phyloP scores from a whole-genome alignment of 2,888 invertebrate genomes.

The Hemistola chrysoprasaria region DNA sequence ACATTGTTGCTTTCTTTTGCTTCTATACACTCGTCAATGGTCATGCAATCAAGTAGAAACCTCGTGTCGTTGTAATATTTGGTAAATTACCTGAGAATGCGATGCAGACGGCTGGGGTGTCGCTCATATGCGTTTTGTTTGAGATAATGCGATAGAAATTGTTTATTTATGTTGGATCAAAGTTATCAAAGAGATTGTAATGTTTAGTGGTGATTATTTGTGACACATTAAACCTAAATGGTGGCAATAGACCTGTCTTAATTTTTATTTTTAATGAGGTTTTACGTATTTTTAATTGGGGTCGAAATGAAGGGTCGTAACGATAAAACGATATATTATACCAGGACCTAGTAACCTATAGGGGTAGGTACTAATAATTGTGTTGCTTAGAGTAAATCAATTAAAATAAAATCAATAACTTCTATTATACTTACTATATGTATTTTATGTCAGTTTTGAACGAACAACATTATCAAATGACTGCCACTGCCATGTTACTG shows the following conservation, averaged over 20 bases:
- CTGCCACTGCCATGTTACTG: no score
- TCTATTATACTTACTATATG: no score
- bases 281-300: no score
- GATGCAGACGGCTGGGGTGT: slow-evolving; percentile 10
- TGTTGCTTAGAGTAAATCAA: no score
- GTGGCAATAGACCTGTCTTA: neutral
- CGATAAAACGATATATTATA: no score
- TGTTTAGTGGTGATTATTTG: slow-evolving; percentile 3
- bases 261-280: no score
- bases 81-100: slow-evolving; percentile 18
- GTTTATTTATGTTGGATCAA: slow-evolving; percentile 24
- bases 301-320: no score
- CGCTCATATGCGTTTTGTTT: slow-evolving; percentile 24
- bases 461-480: no score
- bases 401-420: no score
- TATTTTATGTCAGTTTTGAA: no score
- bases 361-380: no score
- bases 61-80: slow-evolving; percentile 5
- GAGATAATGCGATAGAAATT: slow-evolving; percentile 25
- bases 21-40: slow-evolving; percentile 12
- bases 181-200: slow-evolving; percentile 11
- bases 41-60: neutral
- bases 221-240: slow-evolving; percentile 12
- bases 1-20: neutral
- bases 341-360: no score